Conservation (phyloP, 2,888 invertebrate species). For the Cecidostiba fungosa region DNA sequence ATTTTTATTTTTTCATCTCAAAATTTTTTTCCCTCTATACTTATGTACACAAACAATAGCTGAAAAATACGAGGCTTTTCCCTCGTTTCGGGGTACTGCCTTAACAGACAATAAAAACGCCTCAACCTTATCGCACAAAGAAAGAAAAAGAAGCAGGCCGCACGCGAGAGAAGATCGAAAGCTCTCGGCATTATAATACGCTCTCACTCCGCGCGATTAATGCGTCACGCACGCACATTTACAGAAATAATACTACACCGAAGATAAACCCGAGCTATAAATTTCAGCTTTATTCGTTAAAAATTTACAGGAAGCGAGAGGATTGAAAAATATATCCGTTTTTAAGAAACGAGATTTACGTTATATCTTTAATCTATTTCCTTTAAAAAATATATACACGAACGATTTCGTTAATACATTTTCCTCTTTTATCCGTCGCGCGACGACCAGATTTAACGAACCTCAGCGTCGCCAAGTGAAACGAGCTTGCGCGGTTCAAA, state of each 20-base stretch:
- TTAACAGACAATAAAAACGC: constrained; percentile 30
- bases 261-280: neutral
- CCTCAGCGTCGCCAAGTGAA: neutral
- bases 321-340: neutral
- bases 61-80: neutral
- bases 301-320: neutral
- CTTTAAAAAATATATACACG: neutral
- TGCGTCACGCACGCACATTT: constrained; percentile 15
- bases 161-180: constrained; percentile 8
- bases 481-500: constrained; percentile 26
- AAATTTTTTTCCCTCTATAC: neutral
- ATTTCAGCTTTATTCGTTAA: neutral
- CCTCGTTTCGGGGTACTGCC: neutral
- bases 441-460: neutral
- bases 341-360: no score
- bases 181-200: neutral
- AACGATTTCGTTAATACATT: constrained; percentile 2
- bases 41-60: neutral
- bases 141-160: neutral
- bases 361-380: no score
- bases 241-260: neutral
- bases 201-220: constrained; percentile 7
- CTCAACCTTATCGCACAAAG: neutral
- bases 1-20: neutral
- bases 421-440: neutral